Conservation (phyloP, 2,797 vertebrate genomes). For the Discoglossus pictus region DNA sequence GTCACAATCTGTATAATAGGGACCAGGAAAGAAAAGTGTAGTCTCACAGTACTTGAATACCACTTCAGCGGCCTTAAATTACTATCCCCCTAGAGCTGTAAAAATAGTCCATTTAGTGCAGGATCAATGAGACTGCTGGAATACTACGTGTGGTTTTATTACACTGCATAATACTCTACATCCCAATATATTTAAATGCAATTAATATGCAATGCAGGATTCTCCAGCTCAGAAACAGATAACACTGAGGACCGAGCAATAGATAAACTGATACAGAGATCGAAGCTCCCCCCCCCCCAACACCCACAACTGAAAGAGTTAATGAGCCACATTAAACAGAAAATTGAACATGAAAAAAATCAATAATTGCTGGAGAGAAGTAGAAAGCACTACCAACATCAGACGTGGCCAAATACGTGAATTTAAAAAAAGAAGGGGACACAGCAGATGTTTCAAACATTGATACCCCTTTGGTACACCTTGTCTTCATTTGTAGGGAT, state of each 20-base stretch:
- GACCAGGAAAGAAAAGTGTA: not conserved
- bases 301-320: too few relatives aligned
- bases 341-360: too few relatives aligned
- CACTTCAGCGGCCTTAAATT: constrained; percentile 21
- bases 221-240: not conserved
- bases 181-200: constrained; percentile 35
- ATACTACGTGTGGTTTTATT: constrained; percentile 25
- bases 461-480: too few relatives aligned
- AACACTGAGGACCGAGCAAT: not conserved
- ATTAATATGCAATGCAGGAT: constrained; percentile 1
- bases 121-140: not conserved
- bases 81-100: constrained; percentile 26
- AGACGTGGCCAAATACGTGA: too few relatives aligned
- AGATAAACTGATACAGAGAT: too few relatives aligned
- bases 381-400: too few relatives aligned
- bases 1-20: not conserved
- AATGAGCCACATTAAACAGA: too few relatives aligned
- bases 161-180: constrained; percentile 26
- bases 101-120: constrained; percentile 29
- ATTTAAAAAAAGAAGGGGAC: too few relatives aligned
- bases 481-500: too few relatives aligned
- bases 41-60: not conserved
- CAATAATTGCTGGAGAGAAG: too few relatives aligned
- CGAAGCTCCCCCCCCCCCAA: too few relatives aligned
- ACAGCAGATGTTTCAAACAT: too few relatives aligned